These are phyloP conservation scores for Drosophila littoralis DNA, from an alignment of 1,140 invertebrate genomes.

Conservation along the genomic window DNA sequence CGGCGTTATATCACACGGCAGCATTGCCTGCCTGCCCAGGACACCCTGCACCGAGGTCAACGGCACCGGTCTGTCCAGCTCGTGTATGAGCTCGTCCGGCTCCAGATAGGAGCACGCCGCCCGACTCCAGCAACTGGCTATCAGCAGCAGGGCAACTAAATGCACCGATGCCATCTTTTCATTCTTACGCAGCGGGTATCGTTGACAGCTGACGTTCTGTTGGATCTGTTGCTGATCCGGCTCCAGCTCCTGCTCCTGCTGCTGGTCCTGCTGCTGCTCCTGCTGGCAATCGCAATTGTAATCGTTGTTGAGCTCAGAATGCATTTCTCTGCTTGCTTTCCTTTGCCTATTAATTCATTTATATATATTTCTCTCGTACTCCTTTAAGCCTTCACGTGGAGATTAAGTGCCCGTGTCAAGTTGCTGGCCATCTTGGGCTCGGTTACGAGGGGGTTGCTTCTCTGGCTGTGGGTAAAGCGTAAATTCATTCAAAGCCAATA, in stretches of 20 bases:
- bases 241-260: constrained; percentile 12
- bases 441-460: background rate
- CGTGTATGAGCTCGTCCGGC: constrained; percentile 84
- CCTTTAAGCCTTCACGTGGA: constrained; percentile 36
- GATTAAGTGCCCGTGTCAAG: constrained; percentile 17
- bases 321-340: constrained; percentile 53
- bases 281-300: constrained; percentile 46
- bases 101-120: constrained; percentile 67
- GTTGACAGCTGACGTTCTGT: constrained; percentile 1
- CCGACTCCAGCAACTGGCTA: constrained; percentile 23
- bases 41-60: constrained; percentile 92
- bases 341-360: constrained; percentile 53
- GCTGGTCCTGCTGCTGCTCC: constrained; percentile 9
- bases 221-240: constrained; percentile 7
- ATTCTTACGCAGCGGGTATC: background rate
- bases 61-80: constrained; percentile 86
- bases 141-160: constrained; percentile 31
- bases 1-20: constrained; percentile 93
- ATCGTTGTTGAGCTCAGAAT: constrained; percentile 49
- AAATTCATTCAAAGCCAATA: constrained; percentile 4
- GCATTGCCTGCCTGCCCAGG: constrained; percentile 89
- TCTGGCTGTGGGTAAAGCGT: constrained; percentile 9
- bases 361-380: constrained; percentile 52
- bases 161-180: background rate
- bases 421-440: constrained; percentile 28